phyloP scores from a whole-genome alignment of 2,888 invertebrate genomes.

The Caenorhabditis angaria region DNA sequence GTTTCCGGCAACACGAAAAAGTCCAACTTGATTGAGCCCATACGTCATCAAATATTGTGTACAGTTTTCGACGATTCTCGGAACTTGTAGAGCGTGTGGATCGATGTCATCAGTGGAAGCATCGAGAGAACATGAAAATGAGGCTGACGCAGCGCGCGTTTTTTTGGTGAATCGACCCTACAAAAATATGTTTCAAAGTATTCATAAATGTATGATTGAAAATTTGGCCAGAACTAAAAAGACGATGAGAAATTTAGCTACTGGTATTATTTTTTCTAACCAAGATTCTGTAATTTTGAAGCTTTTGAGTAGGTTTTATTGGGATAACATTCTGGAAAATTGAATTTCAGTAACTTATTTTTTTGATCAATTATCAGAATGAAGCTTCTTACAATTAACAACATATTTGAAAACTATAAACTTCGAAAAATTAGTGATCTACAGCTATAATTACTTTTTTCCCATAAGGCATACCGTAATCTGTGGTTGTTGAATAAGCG shows the following conservation, averaged over 20 bases:
- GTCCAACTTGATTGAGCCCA: slow-evolving; percentile 83
- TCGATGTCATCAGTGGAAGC: slow-evolving; percentile 44
- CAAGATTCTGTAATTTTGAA: too few species aligned
- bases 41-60: slow-evolving; percentile 73
- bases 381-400: too few species aligned
- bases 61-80: slow-evolving; percentile 73
- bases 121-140: slow-evolving; percentile 48
- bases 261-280: too few species aligned
- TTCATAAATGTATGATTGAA: background rate
- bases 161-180: slow-evolving; percentile 50
- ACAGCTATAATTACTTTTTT: too few species aligned
- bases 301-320: too few species aligned
- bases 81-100: slow-evolving; percentile 72
- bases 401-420: too few species aligned
- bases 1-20: slow-evolving; percentile 90
- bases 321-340: too few species aligned
- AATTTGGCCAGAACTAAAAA: too few species aligned
- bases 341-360: too few species aligned
- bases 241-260: too few species aligned
- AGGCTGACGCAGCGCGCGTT: slow-evolving; percentile 44
- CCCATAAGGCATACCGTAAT: slow-evolving; percentile 21
- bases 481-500: slow-evolving; percentile 26
- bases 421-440: background rate
- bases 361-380: background rate
- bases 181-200: background rate